Evolutionary conservation across 2,113 vertebrate genomes (phyloP), one percentile per base, ranked within the genome.

Genomic region (Raphicerus campestris): DNA sequence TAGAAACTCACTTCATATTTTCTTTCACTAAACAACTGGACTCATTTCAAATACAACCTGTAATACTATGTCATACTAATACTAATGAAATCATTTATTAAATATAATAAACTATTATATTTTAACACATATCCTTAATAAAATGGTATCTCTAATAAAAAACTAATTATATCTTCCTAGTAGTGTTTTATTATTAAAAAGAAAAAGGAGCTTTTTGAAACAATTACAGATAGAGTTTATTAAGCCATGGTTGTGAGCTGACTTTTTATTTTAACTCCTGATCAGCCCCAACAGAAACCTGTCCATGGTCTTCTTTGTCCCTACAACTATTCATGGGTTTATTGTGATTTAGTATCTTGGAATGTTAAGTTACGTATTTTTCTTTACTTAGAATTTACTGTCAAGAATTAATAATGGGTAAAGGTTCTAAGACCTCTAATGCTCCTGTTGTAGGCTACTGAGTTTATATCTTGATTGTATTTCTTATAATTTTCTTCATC

Each of bases 351-450:
- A 89, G 84, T 35, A 16, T 96, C n/a, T n/a, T n/a, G n/a, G n/a
- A n/a, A n/a, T 94, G 8, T 51, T 94, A 93, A 42, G 24, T 92
- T 35, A n/a, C 0, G 39, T 35, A 3, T 96, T 97, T 97, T 98
- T 97, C 60, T 14, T 17, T 84, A 85, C 3, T 26, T 94, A 97
- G 77, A 97, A 96, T 90, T 93, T 95, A 47, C 28, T 94, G 0
- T 91, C 24, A 96, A 56, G 81, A 15, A 45, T 93, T 66, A 97
- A 87, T 93, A 47, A 15, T 7, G 19, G 3, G 4, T 95, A 35
- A 20, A 16, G 55, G 2, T 60, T 89, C 97, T 70, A 97, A 73
- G 49, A 61, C 2, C 32, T 95, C 17, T 47, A 84, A 77, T 70
- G 0, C 1, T 81, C 83, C 2, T 85, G 2, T 13, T 86, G 11